Percentiles rank a stretch among this genome's conserved stretches.
Evolutionary conservation across 2,888 invertebrate species (phyloP).

Genomic region (Oscheius onirici): DNA sequence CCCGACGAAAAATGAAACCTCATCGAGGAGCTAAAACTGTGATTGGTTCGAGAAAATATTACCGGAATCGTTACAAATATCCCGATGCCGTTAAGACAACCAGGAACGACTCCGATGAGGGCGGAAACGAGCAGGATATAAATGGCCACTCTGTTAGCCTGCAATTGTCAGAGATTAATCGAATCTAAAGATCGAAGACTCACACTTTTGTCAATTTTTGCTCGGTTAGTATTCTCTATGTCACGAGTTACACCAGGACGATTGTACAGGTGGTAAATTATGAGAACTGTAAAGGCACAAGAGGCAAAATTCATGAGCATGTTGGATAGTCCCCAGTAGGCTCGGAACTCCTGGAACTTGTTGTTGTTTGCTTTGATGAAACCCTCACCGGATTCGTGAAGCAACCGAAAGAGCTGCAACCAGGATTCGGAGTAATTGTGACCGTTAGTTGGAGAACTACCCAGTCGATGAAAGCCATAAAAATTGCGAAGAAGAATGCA

Average conservation of each 20-base stretch:
- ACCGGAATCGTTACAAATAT: constrained; percentile 36
- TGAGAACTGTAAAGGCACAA: constrained; percentile 37
- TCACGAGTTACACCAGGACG: background rate
- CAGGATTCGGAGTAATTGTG: constrained; percentile 27
- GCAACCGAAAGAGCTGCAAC: constrained; percentile 39
- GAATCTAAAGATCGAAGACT: constrained; percentile 12
- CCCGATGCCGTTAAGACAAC: constrained; percentile 41
- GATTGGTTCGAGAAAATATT: background rate
- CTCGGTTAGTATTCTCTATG: constrained; percentile 36
- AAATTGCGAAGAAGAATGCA: constrained; percentile 35
- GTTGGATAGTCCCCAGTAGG: constrained; percentile 44
- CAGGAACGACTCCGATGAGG: constrained; percentile 44
- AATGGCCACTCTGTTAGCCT: constrained; percentile 46
- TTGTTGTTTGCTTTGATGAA: background rate
- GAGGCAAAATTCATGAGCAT: constrained; percentile 43
- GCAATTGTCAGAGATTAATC: background rate
- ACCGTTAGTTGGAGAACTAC: constrained; percentile 34
- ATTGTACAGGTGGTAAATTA: constrained; percentile 31
- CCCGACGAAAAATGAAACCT: constrained; percentile 45
- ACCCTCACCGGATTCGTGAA: constrained; percentile 36
- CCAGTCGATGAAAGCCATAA: constrained; percentile 41
- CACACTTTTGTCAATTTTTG: constrained; percentile 44
- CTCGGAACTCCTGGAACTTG: constrained; percentile 37
- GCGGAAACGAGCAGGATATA: constrained; percentile 44
- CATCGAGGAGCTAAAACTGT: constrained; percentile 35